Evolutionary conservation across 2,888 invertebrate genomes (phyloP).

Genomic region (Helobdella robusta): DNA sequence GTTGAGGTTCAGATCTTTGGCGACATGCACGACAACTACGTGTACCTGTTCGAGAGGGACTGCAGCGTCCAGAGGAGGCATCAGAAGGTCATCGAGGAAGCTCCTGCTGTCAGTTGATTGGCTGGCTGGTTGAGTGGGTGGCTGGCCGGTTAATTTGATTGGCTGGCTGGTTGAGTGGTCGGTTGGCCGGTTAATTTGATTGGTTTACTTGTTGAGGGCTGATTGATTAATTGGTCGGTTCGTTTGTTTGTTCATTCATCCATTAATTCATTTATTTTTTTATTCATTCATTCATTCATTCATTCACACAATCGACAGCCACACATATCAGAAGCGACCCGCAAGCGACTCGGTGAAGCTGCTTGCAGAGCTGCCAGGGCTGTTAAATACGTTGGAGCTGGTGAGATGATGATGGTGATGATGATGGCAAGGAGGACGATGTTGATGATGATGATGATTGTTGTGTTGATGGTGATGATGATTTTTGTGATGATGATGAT

Average conservation of each 20-base stretch:
- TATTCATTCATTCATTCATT: background rate
- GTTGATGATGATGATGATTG: too few species aligned
- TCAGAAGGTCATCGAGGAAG: slow-evolving; percentile 81
- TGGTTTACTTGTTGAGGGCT: background rate
- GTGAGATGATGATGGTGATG: slow-evolving; percentile 46
- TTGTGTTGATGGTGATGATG: background rate
- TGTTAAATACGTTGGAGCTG: slow-evolving; percentile 91
- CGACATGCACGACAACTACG: slow-evolving; percentile 58
- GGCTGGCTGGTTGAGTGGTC: background rate
- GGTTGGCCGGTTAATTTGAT: background rate
- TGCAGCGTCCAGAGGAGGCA: slow-evolving; percentile 98
- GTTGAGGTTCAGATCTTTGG: slow-evolving; percentile 24
- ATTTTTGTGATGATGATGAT: background rate
- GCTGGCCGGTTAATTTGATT: too few species aligned
- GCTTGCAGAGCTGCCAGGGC: slow-evolving; percentile 88
- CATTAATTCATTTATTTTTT: slow-evolving; percentile 1
- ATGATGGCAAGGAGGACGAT: background rate
- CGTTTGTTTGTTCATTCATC: too few species aligned
- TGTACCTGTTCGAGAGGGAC: slow-evolving; percentile 92
- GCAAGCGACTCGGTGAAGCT: slow-evolving; percentile 71
- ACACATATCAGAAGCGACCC: slow-evolving; percentile 66
- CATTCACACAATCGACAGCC: slow-evolving; percentile 57
- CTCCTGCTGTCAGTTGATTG: slow-evolving; percentile 66
- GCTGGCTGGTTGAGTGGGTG: too few species aligned
- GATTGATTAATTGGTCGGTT: background rate